Conservation (phyloP, 2,113 vertebrate species). For the Talpa occidentalis region DNA sequence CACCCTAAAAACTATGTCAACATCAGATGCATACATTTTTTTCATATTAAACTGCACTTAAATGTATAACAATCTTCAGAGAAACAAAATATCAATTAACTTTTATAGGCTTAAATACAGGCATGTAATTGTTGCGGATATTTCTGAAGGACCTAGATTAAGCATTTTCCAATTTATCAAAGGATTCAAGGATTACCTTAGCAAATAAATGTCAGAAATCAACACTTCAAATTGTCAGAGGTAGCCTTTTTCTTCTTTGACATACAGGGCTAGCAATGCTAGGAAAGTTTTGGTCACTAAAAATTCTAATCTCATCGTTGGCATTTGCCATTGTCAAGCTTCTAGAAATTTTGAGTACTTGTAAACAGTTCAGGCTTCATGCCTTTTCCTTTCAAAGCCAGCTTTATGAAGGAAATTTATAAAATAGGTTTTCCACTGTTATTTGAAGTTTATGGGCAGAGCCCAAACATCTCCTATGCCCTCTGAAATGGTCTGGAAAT, state of each 20-base stretch:
- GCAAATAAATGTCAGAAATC: slow-evolving; percentile 24
- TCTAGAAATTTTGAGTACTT: neutral
- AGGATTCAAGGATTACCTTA: slow-evolving; percentile 15
- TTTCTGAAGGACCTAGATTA: neutral
- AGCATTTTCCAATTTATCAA: neutral
- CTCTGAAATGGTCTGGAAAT: slow-evolving; percentile 30
- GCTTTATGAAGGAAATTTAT: slow-evolving; percentile 16
- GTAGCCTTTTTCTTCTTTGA: neutral
- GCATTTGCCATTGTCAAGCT: neutral
- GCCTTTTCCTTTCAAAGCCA: neutral
- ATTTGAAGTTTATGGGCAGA: slow-evolving; percentile 3
- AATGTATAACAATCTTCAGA: neutral
- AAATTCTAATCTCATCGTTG: neutral
- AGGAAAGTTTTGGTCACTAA: neutral
- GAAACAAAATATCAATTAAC: neutral
- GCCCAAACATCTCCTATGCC: neutral
- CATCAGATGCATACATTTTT: neutral
- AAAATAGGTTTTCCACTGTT: neutral
- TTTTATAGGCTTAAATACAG: neutral
- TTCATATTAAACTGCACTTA: neutral
- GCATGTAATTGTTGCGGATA: neutral
- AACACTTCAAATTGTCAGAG: neutral
- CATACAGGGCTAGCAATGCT: neutral
- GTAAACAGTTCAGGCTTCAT: neutral
- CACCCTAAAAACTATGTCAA: neutral